A percentile compares a stretch with the other conserved stretches of the same genome.
Evolutionary conservation across 2,797 vertebrate genomes (phyloP).

Genomic region (Mormyrus hasselquistii): DNA sequence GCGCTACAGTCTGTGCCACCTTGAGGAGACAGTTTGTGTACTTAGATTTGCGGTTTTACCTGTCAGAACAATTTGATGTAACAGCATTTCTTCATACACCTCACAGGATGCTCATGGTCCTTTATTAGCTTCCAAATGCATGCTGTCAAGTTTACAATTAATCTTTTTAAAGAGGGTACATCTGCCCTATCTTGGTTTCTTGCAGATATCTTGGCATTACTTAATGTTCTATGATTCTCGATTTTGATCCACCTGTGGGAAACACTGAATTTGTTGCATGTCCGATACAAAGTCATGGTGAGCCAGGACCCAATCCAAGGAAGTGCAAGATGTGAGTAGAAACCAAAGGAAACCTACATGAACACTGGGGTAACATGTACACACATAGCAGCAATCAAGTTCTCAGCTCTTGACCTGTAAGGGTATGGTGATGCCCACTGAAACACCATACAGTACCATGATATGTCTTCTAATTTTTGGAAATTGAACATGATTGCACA

Average conservation of each 20-base stretch:
- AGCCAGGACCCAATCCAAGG: neutral
- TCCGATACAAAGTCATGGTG: no score
- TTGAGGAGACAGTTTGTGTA: neutral
- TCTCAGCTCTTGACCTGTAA: neutral
- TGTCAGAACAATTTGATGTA: slow-evolving; percentile 55
- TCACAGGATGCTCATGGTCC: slow-evolving; percentile 60
- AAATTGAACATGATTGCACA: neutral
- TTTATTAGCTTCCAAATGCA: slow-evolving; percentile 51
- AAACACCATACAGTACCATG: neutral
- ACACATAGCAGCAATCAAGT: neutral
- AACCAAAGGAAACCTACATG: neutral
- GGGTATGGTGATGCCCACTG: neutral
- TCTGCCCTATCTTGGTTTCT: slow-evolving; percentile 41
- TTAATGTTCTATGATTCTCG: neutral
- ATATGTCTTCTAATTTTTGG: neutral
- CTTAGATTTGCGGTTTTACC: slow-evolving; percentile 41
- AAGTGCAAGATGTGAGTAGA: neutral
- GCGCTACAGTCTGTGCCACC: neutral
- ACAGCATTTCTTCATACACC: slow-evolving; percentile 49
- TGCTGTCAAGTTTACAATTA: slow-evolving; percentile 22
- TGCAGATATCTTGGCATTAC: slow-evolving; percentile 35
- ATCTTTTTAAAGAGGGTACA: slow-evolving; percentile 54
- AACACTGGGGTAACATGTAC: neutral
- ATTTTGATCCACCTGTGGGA: neutral
- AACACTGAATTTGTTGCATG: neutral